Base-by-base conservation (phyloP, 64 coral and sea anemone genomes). In the Pocillopora verrucosa region DNA sequence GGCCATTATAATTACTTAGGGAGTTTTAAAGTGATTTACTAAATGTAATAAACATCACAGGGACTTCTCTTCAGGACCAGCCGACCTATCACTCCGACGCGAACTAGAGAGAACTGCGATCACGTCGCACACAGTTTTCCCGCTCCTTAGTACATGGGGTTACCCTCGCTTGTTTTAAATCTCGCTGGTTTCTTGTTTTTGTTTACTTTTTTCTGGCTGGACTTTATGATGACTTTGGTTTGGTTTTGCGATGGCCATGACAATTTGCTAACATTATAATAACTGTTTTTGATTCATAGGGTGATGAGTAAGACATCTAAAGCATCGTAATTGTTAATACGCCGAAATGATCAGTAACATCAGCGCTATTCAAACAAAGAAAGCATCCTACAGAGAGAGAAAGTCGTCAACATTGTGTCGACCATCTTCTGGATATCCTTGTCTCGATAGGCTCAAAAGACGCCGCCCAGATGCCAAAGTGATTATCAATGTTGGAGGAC, bases 401-500 rank as follows among this genome's bases (percentile, higher is more conserved):
- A 65, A 45, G 45, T 3, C 64, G 4, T 85, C 82, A 12, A 68
- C 65, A 20, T 56, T 85, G 56, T 13, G 36, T 12, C 82, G 82
- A 3, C 65, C 17, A 5, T 4, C 63, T 2, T n/a, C 65, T 14
- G 82, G 82, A 13, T 85, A 24, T 58, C 62, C 82, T 13, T 85
- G 82, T 57, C 65, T 85, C 11, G 64, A 85, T 30, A 22, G 82
- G 10, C 41, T 85, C 13, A 85, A 85, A 72, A 63, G 37, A 26
- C 82, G 82, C 20, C 82, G 65, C 30, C 82, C 82, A 13, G 82
- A 85, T 41, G 81, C 41, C 2, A 96, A 96, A 75, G 90, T 96
- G 16, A 82, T 96, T 9, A 87, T 96, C 10, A 96, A 96, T 75
- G 94, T 96, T 16, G 94, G 94, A 56, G 94, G 94, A 9, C 87